These are phyloP conservation scores for Meteorus cinctellus DNA, from an alignment of 2,888 invertebrate genomes.

Conservation along the genomic window DNA sequence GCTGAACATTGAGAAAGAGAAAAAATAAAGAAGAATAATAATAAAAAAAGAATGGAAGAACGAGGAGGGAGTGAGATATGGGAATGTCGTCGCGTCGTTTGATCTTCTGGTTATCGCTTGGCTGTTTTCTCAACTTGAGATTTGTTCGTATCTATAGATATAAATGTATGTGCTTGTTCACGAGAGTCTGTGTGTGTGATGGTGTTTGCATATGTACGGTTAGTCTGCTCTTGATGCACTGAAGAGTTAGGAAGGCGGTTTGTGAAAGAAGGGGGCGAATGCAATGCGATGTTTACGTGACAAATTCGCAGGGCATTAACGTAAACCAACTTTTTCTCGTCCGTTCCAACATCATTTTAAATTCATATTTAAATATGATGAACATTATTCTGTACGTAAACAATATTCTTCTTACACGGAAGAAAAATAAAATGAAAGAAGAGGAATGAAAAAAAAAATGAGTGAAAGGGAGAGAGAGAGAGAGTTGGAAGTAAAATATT, in stretches of 20 bases:
- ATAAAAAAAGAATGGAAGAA: constrained; percentile 7
- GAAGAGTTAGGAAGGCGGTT: neutral
- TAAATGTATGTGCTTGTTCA: neutral
- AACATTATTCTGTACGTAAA: neutral
- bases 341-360: neutral
- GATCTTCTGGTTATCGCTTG: constrained; percentile 30
- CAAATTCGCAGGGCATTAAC: constrained; percentile 49
- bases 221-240: constrained; percentile 19
- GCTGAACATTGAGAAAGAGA: neutral
- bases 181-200: constrained; percentile 14
- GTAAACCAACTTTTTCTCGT: constrained; percentile 39
- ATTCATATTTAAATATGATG: neutral
- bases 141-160: neutral
- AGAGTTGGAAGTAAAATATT: neutral
- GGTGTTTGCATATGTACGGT: constrained; percentile 8
- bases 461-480: neutral
- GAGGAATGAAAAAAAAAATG: neutral
- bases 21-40: constrained; percentile 2
- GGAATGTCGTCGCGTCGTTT: constrained; percentile 34
- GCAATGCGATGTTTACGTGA: constrained; percentile 49
- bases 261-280: constrained; percentile 9
- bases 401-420: no score
- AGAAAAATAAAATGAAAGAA: no score
- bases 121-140: constrained; percentile 7
- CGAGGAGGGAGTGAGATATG: constrained; percentile 13